Conservation (phyloP, 2,888 invertebrate species). For the Sphaeridia pumilis region DNA sequence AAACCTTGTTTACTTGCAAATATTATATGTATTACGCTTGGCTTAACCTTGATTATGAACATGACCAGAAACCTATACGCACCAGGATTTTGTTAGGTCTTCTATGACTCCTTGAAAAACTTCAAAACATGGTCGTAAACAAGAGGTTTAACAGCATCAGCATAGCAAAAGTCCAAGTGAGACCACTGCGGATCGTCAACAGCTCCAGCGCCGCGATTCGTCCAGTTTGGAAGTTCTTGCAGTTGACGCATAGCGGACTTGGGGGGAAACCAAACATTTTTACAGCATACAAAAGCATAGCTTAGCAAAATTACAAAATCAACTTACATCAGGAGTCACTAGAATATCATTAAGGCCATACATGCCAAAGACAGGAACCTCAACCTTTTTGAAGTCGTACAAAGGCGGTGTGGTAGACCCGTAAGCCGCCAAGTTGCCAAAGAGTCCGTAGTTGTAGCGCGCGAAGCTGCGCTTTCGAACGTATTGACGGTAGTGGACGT, state of each 20-base stretch:
- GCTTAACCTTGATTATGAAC: too few relatives aligned
- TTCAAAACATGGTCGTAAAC: neutral
- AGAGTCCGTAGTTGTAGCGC: neutral
- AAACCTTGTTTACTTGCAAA: too few relatives aligned
- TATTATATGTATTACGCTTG: too few relatives aligned
- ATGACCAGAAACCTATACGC: too few relatives aligned
- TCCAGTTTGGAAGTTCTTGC: neutral
- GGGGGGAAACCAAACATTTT: neutral
- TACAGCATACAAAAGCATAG: neutral
- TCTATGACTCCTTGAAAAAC: neutral
- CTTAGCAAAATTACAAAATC: neutral
- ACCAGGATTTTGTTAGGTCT: too few relatives aligned
- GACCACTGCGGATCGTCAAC: neutral
- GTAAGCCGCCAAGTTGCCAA: neutral
- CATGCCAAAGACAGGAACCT: neutral
- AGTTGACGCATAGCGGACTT: neutral
- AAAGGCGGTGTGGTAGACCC: neutral
- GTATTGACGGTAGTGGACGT: neutral
- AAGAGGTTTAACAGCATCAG: neutral
- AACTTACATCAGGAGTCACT: neutral
- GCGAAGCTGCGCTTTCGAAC: neutral
- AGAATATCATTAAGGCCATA: conserved; percentile 1
- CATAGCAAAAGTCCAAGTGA: neutral
- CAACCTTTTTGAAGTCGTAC: conserved; percentile 1
- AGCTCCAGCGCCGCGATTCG: neutral